Conservation (phyloP, 2,797 vertebrate genomes). For the Huso huso region DNA sequence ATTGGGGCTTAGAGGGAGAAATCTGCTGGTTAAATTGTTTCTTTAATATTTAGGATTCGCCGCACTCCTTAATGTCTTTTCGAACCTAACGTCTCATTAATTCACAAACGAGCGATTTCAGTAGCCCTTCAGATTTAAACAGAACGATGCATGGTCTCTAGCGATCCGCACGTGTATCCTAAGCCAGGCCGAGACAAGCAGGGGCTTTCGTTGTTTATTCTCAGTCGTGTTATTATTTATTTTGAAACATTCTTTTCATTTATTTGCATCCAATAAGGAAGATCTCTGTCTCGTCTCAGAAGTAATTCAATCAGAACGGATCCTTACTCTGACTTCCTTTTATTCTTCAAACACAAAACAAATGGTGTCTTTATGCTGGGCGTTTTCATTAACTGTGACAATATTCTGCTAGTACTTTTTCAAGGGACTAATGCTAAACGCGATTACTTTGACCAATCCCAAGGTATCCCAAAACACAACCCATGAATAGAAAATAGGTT, state of each 20-base stretch:
- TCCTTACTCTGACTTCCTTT: background rate
- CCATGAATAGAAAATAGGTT: too few relatives aligned
- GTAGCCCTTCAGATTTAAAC: background rate
- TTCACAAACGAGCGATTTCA: background rate
- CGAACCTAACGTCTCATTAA: background rate
- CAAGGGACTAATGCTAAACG: too few relatives aligned
- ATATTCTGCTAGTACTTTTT: background rate
- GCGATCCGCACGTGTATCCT: background rate
- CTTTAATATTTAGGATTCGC: slow-evolving; percentile 2
- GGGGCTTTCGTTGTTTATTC: background rate
- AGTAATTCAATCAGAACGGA: background rate
- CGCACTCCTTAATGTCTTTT: background rate
- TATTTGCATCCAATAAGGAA: background rate
- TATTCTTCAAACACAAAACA: background rate
- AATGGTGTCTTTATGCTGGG: background rate
- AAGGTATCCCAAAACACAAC: too few relatives aligned
- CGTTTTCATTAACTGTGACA: background rate
- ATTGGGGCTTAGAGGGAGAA: background rate
- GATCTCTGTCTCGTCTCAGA: background rate
- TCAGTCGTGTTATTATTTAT: background rate
- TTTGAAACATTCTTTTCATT: background rate
- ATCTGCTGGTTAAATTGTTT: slow-evolving; percentile 8
- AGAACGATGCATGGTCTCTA: background rate
- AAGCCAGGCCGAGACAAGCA: background rate
- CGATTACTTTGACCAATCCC: too few relatives aligned